Conservation (phyloP, 2,888 invertebrate genomes). For the Drosophila rubida region DNA sequence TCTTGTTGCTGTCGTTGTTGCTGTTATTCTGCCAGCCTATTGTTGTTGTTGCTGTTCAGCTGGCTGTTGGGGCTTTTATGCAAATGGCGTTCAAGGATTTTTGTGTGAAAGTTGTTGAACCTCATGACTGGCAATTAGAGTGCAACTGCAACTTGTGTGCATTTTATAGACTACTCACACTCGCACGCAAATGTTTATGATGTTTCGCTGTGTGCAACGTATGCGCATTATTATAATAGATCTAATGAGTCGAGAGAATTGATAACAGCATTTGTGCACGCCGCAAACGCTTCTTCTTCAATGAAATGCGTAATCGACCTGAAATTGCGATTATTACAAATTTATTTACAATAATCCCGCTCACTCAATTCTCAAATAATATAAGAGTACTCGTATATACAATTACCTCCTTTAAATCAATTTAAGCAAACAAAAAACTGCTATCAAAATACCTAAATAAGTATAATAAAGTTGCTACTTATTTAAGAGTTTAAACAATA, state of each 20-base stretch:
- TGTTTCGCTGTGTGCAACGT: conserved; percentile 13
- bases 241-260: conserved; percentile 9
- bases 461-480: too few relatives aligned
- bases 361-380: too few relatives aligned
- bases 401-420: too few relatives aligned
- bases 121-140: conserved; percentile 77
- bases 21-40: conserved; percentile 30
- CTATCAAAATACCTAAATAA: too few relatives aligned
- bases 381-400: too few relatives aligned
- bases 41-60: conserved; percentile 37
- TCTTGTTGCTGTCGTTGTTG: conserved; percentile 48
- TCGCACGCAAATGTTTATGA: conserved; percentile 43
- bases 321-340: background rate
- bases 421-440: too few relatives aligned
- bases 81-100: conserved; percentile 84
- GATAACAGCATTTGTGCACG: conserved; percentile 8
- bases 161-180: conserved; percentile 38
- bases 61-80: conserved; percentile 61
- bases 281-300: background rate
- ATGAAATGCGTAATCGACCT: background rate
- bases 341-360: background rate
- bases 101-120: conserved; percentile 83
- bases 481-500: too few relatives aligned
- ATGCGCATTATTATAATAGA: conserved; percentile 5
- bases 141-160: conserved; percentile 64